Conservation (phyloP, 2,113 vertebrate species). For the Guaruba guarouba region DNA sequence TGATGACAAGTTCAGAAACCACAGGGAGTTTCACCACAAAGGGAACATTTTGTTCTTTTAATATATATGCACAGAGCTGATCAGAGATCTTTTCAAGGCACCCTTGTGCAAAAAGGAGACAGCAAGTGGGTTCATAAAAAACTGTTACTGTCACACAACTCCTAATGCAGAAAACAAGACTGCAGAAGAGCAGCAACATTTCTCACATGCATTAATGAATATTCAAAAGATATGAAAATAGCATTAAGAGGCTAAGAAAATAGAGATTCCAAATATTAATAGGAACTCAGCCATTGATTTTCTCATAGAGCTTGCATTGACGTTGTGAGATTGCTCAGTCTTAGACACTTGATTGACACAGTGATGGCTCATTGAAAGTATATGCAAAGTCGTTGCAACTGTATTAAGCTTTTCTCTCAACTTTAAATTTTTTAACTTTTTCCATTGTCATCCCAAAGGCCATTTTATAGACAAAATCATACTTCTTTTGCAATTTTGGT, state of each 20-base stretch:
- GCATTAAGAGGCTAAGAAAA: slow-evolving; percentile 55
- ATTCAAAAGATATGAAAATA: slow-evolving; percentile 49
- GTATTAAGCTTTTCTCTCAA: slow-evolving; percentile 64
- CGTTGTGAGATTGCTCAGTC: slow-evolving; percentile 58
- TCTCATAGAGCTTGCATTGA: slow-evolving; percentile 59
- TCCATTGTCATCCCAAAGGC: slow-evolving; percentile 68
- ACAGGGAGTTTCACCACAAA: background rate
- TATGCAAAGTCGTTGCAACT: slow-evolving; percentile 65
- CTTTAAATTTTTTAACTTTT: slow-evolving; percentile 67
- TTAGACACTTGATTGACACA: slow-evolving; percentile 74
- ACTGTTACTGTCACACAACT: slow-evolving; percentile 30
- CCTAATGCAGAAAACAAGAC: slow-evolving; percentile 45
- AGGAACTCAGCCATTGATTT: slow-evolving; percentile 69
- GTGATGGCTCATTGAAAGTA: slow-evolving; percentile 74
- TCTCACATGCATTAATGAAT: slow-evolving; percentile 37
- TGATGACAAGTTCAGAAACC: background rate
- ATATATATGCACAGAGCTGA: background rate
- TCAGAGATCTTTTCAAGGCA: slow-evolving; percentile 30
- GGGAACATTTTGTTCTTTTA: slow-evolving; percentile 9
- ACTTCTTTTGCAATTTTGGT: background rate
- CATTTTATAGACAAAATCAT: slow-evolving; percentile 56
- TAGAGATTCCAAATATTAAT: slow-evolving; percentile 65
- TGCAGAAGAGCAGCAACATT: slow-evolving; percentile 33
- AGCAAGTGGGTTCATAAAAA: slow-evolving; percentile 50
- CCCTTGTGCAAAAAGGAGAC: slow-evolving; percentile 27